These are phyloP conservation scores for Crocuta crocuta DNA, from an alignment of 2,113 vertebrate species.

Conservation along the genomic window DNA sequence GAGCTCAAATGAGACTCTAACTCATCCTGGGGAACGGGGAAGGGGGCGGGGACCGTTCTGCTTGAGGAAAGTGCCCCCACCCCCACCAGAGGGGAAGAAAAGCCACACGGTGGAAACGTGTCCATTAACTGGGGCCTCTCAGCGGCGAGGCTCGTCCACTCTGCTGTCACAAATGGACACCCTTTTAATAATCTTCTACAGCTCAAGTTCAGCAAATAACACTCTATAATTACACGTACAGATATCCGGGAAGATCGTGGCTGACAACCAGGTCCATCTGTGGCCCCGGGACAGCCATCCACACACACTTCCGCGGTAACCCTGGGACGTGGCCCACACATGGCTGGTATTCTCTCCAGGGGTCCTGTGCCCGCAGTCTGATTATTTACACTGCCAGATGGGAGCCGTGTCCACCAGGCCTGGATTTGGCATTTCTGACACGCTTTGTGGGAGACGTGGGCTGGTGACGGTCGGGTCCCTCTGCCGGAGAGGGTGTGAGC, in stretches of 20 bases:
- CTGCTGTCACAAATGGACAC: not conserved
- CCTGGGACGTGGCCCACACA: not conserved
- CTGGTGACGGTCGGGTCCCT: not conserved
- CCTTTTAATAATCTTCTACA: not conserved
- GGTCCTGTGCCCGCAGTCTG: not conserved
- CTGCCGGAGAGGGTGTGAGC: constrained; percentile 55
- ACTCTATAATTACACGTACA: not conserved
- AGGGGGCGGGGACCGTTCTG: not conserved
- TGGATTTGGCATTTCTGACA: constrained; percentile 49
- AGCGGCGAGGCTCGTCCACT: not conserved
- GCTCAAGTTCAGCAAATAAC: not conserved
- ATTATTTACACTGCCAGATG: not conserved
- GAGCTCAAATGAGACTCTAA: not conserved
- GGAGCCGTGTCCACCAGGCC: not conserved
- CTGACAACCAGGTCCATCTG: constrained; percentile 4
- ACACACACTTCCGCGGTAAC: not conserved
- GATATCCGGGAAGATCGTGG: not conserved
- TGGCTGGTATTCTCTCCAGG: not conserved
- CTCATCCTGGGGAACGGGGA: not conserved
- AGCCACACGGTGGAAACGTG: not conserved
- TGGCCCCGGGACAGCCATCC: not conserved
- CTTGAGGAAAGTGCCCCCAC: not conserved
- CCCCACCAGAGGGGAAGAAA: not conserved
- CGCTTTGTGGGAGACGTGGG: not conserved
- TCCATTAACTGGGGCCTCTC: not conserved